Evolutionary conservation across 2,113 vertebrate species (phyloP).

Genomic region (Alaudala cheleensis): DNA sequence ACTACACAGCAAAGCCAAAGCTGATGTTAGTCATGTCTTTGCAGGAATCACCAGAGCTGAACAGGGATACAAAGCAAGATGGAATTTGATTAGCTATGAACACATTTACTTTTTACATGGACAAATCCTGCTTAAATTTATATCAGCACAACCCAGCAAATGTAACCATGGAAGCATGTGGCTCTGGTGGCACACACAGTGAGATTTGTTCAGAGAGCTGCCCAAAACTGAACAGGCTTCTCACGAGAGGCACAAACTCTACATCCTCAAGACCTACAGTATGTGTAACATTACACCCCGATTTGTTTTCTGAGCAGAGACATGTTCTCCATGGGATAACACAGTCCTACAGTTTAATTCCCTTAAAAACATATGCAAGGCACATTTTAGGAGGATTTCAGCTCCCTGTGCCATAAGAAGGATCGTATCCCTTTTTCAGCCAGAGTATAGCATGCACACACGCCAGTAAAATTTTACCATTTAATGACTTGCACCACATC

Average conservation of each 20-base stretch:
- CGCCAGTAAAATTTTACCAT: neutral
- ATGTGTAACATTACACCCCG: neutral
- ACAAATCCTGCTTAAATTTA: neutral
- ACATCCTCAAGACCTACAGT: neutral
- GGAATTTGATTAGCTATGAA: neutral
- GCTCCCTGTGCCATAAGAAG: neutral
- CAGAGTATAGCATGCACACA: neutral
- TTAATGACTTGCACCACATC: neutral
- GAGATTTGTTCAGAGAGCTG: neutral
- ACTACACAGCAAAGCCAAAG: neutral
- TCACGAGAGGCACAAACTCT: neutral
- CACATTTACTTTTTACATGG: neutral
- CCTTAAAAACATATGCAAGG: constrained; percentile 11
- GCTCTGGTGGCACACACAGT: neutral
- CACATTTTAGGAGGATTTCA: constrained; percentile 23
- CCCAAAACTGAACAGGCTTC: neutral
- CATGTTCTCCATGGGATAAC: neutral
- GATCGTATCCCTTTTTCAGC: neutral
- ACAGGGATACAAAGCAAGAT: neutral
- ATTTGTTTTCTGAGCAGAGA: neutral
- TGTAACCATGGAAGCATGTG: neutral
- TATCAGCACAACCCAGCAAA: neutral
- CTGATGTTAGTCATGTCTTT: neutral
- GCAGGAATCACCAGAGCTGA: neutral
- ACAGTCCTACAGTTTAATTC: neutral